Percentiles rank a stretch among this genome's conserved stretches.
Evolutionary conservation across 2,888 invertebrate genomes (phyloP).

Genomic region (Orthosia incerta): DNA sequence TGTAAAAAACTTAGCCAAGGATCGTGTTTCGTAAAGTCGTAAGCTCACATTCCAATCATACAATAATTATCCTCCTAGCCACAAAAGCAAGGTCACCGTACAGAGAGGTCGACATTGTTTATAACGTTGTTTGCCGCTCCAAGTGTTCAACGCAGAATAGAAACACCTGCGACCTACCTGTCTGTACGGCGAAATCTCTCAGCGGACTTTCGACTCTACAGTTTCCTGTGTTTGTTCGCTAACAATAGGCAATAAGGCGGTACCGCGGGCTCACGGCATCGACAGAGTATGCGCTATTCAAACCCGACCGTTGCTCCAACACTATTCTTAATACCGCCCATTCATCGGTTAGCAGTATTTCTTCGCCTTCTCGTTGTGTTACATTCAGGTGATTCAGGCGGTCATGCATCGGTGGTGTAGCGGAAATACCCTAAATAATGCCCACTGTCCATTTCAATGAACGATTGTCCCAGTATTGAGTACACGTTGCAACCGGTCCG

Average conservation of each 20-base stretch:
- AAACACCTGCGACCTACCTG: conserved; percentile 90
- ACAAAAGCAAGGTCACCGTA: conserved; percentile 19
- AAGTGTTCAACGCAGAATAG: conserved; percentile 71
- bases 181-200: conserved; percentile 85
- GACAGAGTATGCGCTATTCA: conserved; percentile 85
- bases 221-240: conserved; percentile 89
- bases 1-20: neutral
- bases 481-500: conserved; percentile 33
- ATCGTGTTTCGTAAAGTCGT: neutral
- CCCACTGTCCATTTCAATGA: conserved; percentile 60
- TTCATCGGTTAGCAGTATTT: conserved; percentile 71
- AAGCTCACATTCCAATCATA: neutral
- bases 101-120: conserved; percentile 75
- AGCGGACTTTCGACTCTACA: conserved; percentile 88
- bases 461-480: conserved; percentile 50
- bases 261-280: conserved; percentile 78
- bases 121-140: conserved; percentile 79
- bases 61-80: neutral
- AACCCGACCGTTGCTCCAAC: conserved; percentile 74
- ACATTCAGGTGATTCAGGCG: conserved; percentile 61
- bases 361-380: conserved; percentile 42
- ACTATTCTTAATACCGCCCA: conserved; percentile 78
- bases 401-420: conserved; percentile 50
- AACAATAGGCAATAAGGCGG: conserved; percentile 88
- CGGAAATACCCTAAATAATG: conserved; percentile 63